phyloP scores from a whole-genome alignment of 2,113 vertebrate species.

The Ammospiza caudacuta region DNA sequence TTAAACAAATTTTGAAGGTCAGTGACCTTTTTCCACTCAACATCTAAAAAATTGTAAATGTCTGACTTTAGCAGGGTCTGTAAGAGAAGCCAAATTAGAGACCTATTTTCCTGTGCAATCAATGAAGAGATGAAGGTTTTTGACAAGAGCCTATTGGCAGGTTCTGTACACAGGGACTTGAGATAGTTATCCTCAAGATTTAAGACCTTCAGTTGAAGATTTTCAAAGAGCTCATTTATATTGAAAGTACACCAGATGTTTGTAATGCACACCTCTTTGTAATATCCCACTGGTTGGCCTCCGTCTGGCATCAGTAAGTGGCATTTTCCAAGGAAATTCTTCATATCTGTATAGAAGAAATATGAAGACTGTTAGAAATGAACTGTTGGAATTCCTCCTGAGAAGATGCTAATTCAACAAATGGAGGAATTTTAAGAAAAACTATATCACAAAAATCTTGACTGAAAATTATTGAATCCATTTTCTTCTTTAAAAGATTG shows the following conservation, averaged over 20 bases:
- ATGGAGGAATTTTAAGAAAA: not conserved
- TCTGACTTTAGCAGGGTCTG: not conserved
- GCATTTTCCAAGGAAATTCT: not conserved
- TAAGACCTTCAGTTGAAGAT: not conserved
- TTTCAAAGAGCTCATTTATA: not conserved
- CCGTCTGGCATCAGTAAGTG: fast-evolving
- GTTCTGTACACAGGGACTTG: not conserved
- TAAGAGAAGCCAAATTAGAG: not conserved
- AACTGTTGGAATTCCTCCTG: not conserved
- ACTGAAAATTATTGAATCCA: not conserved
- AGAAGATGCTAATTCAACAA: not conserved
- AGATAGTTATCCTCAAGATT: not conserved
- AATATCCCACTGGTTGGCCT: not conserved
- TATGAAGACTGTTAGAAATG: not conserved
- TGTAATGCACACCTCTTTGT: not conserved
- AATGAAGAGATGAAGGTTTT: not conserved
- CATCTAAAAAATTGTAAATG: not conserved
- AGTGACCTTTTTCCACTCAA: not conserved
- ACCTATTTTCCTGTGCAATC: not conserved
- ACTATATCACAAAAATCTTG: not conserved
- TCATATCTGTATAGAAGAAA: not conserved
- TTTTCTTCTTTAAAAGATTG: not conserved
- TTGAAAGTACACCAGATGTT: not conserved
- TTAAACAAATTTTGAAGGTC: not conserved
- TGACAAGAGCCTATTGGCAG: not conserved